Evolutionary conservation across 2,797 vertebrate species (phyloP).

Genomic region (Pagetopsis macropterus): DNA sequence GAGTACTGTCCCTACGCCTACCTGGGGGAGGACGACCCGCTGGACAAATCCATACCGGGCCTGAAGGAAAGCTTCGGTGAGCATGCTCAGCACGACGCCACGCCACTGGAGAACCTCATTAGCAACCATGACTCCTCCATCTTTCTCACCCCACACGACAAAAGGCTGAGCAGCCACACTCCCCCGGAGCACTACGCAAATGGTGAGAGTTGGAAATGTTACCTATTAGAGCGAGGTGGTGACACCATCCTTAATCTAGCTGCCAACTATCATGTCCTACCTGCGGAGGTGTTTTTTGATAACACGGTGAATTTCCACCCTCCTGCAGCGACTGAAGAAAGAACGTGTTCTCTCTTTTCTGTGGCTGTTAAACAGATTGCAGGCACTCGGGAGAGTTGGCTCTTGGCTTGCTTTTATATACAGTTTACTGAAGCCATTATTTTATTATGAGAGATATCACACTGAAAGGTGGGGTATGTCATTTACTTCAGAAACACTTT

Average conservation of each 20-base stretch:
- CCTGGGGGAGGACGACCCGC: slow-evolving; percentile 87
- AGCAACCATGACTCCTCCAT: slow-evolving; percentile 80
- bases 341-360: not conserved
- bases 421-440: too few species aligned
- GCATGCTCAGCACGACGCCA: slow-evolving; percentile 73
- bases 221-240: not conserved
- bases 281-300: slow-evolving; percentile 3
- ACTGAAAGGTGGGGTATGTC: not conserved
- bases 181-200: slow-evolving; percentile 68
- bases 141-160: slow-evolving; percentile 83
- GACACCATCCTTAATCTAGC: not conserved
- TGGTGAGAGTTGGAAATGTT: slow-evolving; percentile 79
- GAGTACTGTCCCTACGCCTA: slow-evolving; percentile 95
- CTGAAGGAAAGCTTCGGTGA: slow-evolving; percentile 78
- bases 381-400: not conserved
- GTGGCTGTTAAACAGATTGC: not conserved
- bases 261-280: not conserved
- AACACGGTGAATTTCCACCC: not conserved
- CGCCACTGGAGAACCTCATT: slow-evolving; percentile 81
- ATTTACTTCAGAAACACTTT: too few species aligned
- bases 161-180: slow-evolving; percentile 64
- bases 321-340: not conserved
- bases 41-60: slow-evolving; percentile 84
- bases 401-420: not conserved
- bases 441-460: slow-evolving; percentile 13